Percentiles rank a stretch among this genome's conserved stretches.
phyloP scores from a whole-genome alignment of 2,797 vertebrate species.

The Jordanella pulchra region DNA sequence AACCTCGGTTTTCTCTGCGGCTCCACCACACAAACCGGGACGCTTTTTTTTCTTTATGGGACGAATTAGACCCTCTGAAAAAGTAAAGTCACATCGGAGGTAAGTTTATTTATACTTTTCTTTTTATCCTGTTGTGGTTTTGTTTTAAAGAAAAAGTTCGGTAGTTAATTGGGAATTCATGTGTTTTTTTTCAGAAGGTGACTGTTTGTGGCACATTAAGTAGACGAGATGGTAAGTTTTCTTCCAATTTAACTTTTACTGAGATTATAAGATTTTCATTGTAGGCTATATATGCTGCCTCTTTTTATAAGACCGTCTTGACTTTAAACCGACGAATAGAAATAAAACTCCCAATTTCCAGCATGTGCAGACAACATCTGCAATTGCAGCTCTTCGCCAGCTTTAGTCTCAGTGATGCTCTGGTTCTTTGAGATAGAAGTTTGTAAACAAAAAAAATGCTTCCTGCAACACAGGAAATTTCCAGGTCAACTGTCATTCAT shows the following conservation, averaged over 20 bases:
- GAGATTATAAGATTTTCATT: neutral
- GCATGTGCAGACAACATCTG: constrained; percentile 40
- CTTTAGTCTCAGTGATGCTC: constrained; percentile 32
- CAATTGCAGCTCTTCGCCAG: constrained; percentile 14
- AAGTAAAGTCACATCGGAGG: constrained; percentile 14
- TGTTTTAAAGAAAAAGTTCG: neutral
- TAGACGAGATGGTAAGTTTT: constrained; percentile 71
- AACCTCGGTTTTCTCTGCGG: neutral
- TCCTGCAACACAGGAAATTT: neutral
- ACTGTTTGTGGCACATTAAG: constrained; percentile 50
- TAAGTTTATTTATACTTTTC: constrained; percentile 34
- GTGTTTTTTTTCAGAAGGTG: constrained; percentile 43
- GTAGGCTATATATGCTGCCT: neutral
- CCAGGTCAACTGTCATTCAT: neutral
- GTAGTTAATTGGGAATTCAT: constrained; percentile 3
- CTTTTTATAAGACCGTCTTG: neutral
- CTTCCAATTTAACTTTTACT: neutral
- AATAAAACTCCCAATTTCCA: no score
- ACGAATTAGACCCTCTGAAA: neutral
- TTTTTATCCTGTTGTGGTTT: neutral
- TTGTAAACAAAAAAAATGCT: neutral
- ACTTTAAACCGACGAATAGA: neutral
- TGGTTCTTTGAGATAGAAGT: constrained; percentile 10
- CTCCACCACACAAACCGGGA: neutral
- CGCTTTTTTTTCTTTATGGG: constrained; percentile 8